Base-by-base conservation (phyloP, 1,140 invertebrate genomes). In the Tetramorium parvispinum region DNA sequence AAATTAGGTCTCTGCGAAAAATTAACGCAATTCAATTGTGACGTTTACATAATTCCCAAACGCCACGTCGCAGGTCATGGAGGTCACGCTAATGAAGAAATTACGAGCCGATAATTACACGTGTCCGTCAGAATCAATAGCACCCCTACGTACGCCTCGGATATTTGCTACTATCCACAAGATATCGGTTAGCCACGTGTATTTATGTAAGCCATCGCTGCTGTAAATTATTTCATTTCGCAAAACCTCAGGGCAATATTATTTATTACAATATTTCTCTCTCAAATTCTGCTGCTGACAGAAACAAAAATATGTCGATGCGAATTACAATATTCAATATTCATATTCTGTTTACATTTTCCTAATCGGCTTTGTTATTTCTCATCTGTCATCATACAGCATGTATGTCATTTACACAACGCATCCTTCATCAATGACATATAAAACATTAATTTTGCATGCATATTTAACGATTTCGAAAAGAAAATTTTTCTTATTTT, bases 21-120 rank as follows among this genome's bases (percentile, higher is more conserved):
- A 57, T 43, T 27, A 82, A 82, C 5, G 16, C 13, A 18, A 46
- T 6, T 37, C 32, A 18, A 43, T 46, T 57, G 21, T 53, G 37
- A 53, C 16, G 32, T 27, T n/a, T 3, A n/a, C 57, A 32, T 57
- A 59, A 27, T 68, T 46, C 78, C 27, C 46, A 49, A 81, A 70
- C 21, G 66, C 11, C 24, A 43, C 32, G 49, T 55, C 66, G 40
- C 16, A 46, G 37, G 2, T 66, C 37, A 71, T 24, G 18, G 16
- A 37, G 21, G 21, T 63, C 66, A 21, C 21, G 37, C 24, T 82
- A 82, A 71, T 82, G 78, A 82, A 70, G 78, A 71, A 82, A 82
- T 82, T 82, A 71, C 21, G 11, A 82, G 37, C 78, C 63, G 37
- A 82, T 82, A 71, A 82, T 82, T 82, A 43, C 78, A 81, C 21